Conservation (phyloP, 2,113 vertebrate genomes). For the Ornithorhynchus anatinus region DNA sequence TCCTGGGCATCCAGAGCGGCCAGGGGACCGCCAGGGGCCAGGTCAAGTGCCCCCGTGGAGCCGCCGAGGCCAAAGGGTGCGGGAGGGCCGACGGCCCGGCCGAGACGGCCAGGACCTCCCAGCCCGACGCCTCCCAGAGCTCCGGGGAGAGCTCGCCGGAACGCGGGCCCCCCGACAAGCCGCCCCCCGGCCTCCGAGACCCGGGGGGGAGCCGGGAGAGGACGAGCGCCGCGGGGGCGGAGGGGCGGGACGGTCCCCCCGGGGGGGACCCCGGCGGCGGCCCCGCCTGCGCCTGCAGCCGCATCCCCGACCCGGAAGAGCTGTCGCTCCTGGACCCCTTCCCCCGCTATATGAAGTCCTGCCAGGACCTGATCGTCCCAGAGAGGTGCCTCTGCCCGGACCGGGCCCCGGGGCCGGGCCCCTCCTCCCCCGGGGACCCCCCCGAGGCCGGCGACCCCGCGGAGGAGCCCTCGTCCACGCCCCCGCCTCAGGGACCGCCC, state of each 20-base stretch:
- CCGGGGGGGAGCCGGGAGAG: conserved; percentile 47
- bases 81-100: conserved; percentile 53
- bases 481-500: conserved; percentile 66
- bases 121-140: conserved; percentile 53
- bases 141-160: conserved; percentile 68
- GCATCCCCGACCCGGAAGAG: conserved; percentile 72
- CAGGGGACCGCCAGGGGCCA: conserved; percentile 75
- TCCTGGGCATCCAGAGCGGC: conserved; percentile 88
- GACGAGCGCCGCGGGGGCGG: conserved; percentile 10
- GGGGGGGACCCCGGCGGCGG: neutral
- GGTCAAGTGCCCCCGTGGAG: conserved; percentile 65
- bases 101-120: conserved; percentile 45
- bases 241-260: conserved; percentile 25
- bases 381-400: conserved; percentile 70
- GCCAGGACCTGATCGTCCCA: conserved; percentile 75
- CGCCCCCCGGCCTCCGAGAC: conserved; percentile 54
- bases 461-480: neutral
- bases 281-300: conserved; percentile 44
- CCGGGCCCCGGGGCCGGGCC: neutral
- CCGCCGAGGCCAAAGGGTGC: conserved; percentile 52
- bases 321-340: conserved; percentile 76
- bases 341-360: conserved; percentile 79
- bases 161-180: conserved; percentile 47
- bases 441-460: conserved; percentile 35
- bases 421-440: conserved; percentile 39